These are phyloP conservation scores for Lordiphosa stackelbergi DNA, from an alignment of 1,140 invertebrate genomes.

Conservation along the genomic window DNA sequence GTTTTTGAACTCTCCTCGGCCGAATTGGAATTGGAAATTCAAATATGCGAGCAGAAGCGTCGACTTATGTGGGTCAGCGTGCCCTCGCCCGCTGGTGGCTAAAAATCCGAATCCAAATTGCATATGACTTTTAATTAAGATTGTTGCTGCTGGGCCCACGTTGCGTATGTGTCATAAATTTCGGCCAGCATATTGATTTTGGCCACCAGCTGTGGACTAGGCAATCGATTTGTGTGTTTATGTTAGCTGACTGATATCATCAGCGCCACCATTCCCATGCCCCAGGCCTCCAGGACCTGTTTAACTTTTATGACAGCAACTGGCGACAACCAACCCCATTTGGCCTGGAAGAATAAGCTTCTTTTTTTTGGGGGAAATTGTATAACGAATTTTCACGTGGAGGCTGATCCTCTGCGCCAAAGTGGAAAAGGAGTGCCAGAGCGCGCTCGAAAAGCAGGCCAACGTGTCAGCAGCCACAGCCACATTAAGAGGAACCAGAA, in stretches of 20 bases:
- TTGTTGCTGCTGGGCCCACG: constrained; percentile 21
- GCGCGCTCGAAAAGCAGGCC: constrained; percentile 55
- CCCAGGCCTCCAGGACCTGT: constrained; percentile 9
- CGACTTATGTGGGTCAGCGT: constrained; percentile 10
- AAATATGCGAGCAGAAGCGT: constrained; percentile 1
- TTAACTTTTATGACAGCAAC: constrained; percentile 45
- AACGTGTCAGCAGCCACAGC: constrained; percentile 59
- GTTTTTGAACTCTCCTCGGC: neutral
- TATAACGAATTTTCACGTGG: constrained; percentile 22
- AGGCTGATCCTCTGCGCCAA: constrained; percentile 4
- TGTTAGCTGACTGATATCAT: constrained; percentile 33
- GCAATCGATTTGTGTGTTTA: constrained; percentile 14
- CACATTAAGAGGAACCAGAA: constrained; percentile 46
- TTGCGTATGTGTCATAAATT: constrained; percentile 38
- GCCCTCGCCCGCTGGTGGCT: constrained; percentile 26
- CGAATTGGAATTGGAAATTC: constrained; percentile 8
- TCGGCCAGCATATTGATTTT: constrained; percentile 27
- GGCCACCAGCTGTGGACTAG: constrained; percentile 4
- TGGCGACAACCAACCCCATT: constrained; percentile 17
- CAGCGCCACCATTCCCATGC: neutral
- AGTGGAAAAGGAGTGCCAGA: constrained; percentile 9
- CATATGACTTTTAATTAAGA: constrained; percentile 39
- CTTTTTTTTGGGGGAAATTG: constrained; percentile 23
- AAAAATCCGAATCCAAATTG: constrained; percentile 9
- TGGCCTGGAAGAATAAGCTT: constrained; percentile 3